These are phyloP conservation scores for Oncorhynchus kisutch DNA, from an alignment of 2,113 vertebrate genomes.

Conservation along the genomic window DNA sequence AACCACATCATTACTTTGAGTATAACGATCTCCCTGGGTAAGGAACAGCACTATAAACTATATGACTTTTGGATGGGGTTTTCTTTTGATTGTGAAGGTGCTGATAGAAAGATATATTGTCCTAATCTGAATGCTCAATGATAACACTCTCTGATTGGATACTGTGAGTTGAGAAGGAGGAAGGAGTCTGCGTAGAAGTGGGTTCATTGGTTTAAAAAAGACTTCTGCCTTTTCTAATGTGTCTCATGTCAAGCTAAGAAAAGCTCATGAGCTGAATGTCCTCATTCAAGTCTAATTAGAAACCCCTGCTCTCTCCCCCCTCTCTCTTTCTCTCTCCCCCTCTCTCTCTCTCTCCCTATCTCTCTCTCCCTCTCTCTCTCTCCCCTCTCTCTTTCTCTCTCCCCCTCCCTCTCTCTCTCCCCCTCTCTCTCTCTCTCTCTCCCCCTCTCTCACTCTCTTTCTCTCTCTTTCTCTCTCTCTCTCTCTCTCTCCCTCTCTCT, in stretches of 20 bases:
- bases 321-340: neutral
- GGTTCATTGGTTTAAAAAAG: no score
- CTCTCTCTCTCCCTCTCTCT: neutral
- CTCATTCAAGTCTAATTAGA: no score
- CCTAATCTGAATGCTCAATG: no score
- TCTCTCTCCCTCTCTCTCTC: neutral
- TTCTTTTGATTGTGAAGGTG: no score
- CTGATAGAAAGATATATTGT: no score
- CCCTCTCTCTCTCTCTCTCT: neutral
- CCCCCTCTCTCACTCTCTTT: neutral
- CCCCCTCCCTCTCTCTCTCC: neutral
- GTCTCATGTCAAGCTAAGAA: no score
- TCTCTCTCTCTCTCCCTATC: neutral
- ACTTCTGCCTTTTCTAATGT: no score
- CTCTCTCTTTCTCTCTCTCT: conserved; percentile 1
- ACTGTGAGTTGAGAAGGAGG: conserved; percentile 10
- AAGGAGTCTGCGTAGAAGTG: neutral
- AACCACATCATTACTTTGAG: conserved; percentile 59
- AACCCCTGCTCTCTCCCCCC: neutral
- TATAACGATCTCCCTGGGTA: conserved; percentile 56
- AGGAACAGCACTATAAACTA: no score
- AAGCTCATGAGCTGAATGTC: no score
- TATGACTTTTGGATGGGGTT: no score
- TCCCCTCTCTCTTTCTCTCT: no score
- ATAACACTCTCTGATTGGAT: neutral